Evolutionary conservation across 2,888 invertebrate genomes (phyloP).

Genomic region (Oligia latruncula): DNA sequence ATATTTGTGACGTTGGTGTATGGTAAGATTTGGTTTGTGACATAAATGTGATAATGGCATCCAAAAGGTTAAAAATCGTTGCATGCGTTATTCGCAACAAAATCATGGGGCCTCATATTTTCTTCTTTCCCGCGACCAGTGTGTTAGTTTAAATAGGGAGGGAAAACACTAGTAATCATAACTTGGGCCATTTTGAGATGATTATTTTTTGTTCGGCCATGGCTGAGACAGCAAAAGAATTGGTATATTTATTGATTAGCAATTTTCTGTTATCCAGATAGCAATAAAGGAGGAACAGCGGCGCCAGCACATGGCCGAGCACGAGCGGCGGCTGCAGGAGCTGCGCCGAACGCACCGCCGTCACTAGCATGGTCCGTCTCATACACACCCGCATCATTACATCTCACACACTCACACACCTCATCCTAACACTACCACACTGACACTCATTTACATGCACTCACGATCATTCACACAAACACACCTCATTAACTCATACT

Average conservation of each 20-base stretch:
- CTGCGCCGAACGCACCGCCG: conserved; percentile 90
- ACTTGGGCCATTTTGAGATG: background rate
- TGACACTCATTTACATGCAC: conserved; percentile 52
- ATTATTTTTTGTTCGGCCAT: conserved; percentile 42
- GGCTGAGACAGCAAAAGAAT: conserved; percentile 22
- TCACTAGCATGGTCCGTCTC: conserved; percentile 89
- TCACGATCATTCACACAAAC: conserved; percentile 46
- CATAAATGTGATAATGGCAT: background rate
- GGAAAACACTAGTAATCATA: background rate
- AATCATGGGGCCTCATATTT: background rate
- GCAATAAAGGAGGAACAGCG: conserved; percentile 96
- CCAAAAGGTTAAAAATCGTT: background rate
- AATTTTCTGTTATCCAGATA: conserved; percentile 90
- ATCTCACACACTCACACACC: conserved; percentile 54
- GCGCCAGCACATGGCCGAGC: conserved; percentile 96
- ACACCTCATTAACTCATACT: conserved; percentile 54
- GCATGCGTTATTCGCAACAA: background rate
- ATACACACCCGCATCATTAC: conserved; percentile 68
- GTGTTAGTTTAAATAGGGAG: background rate
- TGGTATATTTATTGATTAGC: conserved; percentile 15
- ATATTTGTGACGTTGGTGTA: background rate
- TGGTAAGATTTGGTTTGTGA: background rate
- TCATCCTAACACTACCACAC: conserved; percentile 44
- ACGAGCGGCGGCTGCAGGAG: conserved; percentile 94
- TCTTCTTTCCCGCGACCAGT: background rate